Base-by-base conservation (phyloP, 2,113 vertebrate genomes). In the Brienomyrus brachyistius region DNA sequence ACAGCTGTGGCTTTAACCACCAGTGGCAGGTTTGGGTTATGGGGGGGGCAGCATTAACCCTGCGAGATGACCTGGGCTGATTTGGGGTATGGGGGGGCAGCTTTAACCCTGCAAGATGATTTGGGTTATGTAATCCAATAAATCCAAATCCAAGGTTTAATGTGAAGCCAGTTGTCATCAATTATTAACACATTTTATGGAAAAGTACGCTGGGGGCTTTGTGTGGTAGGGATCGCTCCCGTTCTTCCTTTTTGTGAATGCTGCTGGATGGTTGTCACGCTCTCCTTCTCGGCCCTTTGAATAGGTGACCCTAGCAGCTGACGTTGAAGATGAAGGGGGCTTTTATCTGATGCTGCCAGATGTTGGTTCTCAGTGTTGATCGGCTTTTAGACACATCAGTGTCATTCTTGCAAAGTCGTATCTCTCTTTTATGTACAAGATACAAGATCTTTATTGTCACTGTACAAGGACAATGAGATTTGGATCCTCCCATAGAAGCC, bases 231-330 rank as follows among this genome's bases (percentile, higher is more conserved):
- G 13, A 15, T 19, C 15, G 13, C 35, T 83, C 66, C n/a, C 23
- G 6, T 48, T 11, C 52, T 27, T 86, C 59, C n/a, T 56, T 51
- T 21, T 56, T 45, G 35, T 56, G 48, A 59, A 51, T 86, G 88
- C 87, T 91, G 89, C 89, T 45, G 87, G 50, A 5, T 5, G 70
- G 80, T 91, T 92, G 82, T 89, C 89, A 90, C 85, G 89, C 89
- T 80, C 77, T 50, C 90, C 50, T 21, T 5, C 54, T 80, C 62
- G 50, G 27, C 19, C 48, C 40, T 88, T 74, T n/a, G 27, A 23
- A 5, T 4, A 31, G 66, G 10, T 51, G 66, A 70, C 62, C 47
- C 70, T 40, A 15, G 74, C 74, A 43, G 74, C 31, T 43, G 74
- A 80, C 35, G 31, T 43, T 19, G 35, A 19, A 48, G 10, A 48